phyloP scores from a whole-genome alignment of 2,113 vertebrate genomes.

The Triplophysa rosa region DNA sequence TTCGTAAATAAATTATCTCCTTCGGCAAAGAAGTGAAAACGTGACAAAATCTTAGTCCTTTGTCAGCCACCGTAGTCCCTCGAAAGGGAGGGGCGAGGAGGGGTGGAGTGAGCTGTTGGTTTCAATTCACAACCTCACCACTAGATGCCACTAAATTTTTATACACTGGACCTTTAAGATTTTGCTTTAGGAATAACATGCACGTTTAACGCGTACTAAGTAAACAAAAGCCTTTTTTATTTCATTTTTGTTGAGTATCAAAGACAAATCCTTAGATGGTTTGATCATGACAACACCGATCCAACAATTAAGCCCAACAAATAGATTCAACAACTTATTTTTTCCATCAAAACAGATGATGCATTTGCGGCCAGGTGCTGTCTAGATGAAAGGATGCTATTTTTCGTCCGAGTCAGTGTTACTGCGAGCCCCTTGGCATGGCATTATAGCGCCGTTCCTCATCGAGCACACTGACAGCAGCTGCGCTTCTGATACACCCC shows the following conservation, averaged over 20 bases:
- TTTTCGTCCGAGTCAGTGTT: constrained; percentile 40
- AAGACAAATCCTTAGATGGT: neutral
- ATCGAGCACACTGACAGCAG: constrained; percentile 50
- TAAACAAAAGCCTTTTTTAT: neutral
- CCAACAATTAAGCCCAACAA: constrained; percentile 11
- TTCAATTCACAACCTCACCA: too few species aligned
- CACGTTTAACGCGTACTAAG: neutral
- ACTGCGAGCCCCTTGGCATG: constrained; percentile 40
- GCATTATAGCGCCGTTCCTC: constrained; percentile 42
- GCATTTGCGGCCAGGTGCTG: neutral
- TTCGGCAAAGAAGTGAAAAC: too few species aligned
- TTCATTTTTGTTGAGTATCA: constrained; percentile 15
- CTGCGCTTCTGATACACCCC: constrained; percentile 45
- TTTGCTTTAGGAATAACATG: too few species aligned
- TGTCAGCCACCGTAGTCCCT: too few species aligned
- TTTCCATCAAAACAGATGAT: neutral
- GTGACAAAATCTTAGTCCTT: too few species aligned
- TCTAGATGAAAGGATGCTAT: constrained; percentile 44
- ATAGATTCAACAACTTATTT: neutral
- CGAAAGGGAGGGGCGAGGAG: too few species aligned
- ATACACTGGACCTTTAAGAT: too few species aligned
- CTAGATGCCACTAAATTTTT: too few species aligned
- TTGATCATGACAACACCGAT: constrained; percentile 17
- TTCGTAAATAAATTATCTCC: too few species aligned
- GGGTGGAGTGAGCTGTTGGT: too few species aligned